Conservation (phyloP, 2,888 invertebrate species). For the Salpingus planirostris region DNA sequence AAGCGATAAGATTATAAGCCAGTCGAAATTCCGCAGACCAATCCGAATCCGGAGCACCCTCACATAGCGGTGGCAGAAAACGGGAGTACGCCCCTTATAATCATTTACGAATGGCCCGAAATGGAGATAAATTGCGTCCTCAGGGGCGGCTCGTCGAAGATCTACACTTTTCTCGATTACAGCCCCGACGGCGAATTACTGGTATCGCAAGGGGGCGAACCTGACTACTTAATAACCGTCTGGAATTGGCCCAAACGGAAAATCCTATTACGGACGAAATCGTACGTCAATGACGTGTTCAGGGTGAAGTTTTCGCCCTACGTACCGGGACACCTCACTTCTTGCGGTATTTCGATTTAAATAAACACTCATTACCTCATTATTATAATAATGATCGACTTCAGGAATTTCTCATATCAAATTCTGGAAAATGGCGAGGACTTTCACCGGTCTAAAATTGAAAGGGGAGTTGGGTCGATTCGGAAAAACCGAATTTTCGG, state of each 20-base stretch:
- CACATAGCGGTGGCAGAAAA: constrained; percentile 83
- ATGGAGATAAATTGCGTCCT: constrained; percentile 67
- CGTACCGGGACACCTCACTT: constrained; percentile 68
- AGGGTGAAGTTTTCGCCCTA: constrained; percentile 74
- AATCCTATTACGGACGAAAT: constrained; percentile 70
- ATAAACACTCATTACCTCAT: background rate
- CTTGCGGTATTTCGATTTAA: constrained; percentile 50
- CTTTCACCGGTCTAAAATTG: constrained; percentile 85
- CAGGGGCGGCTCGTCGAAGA: constrained; percentile 62
- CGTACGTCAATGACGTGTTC: constrained; percentile 74
- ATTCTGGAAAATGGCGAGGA: constrained; percentile 88
- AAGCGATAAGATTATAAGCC: too few relatives aligned
- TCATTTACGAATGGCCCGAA: constrained; percentile 77
- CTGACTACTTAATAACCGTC: constrained; percentile 79
- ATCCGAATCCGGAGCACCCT: constrained; percentile 48
- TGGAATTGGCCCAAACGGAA: constrained; percentile 78
- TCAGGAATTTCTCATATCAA: constrained; percentile 68
- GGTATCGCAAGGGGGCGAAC: constrained; percentile 75
- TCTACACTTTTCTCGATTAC: constrained; percentile 66
- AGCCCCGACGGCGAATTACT: constrained; percentile 74
- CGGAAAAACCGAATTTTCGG: constrained; percentile 86
- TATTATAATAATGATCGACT: background rate
- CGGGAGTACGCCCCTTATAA: constrained; percentile 60
- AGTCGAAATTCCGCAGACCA: constrained; percentile 34
- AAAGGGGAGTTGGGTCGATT: constrained; percentile 84